Evolutionary conservation across 2,888 invertebrate genomes (phyloP).

Genomic region (Peribatodes rhomboidaria): DNA sequence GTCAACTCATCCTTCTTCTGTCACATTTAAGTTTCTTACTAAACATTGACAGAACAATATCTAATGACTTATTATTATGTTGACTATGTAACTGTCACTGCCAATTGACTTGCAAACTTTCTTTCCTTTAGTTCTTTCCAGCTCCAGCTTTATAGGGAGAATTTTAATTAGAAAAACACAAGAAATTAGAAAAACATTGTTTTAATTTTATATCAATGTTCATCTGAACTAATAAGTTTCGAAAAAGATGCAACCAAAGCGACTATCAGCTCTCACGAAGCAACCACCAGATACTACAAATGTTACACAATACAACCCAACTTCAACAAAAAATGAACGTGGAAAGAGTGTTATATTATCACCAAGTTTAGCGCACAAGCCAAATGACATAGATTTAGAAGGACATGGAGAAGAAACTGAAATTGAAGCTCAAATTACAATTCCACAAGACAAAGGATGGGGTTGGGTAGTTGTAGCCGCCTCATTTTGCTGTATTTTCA

Average conservation of each 20-base stretch:
- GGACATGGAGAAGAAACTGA: constrained; percentile 79
- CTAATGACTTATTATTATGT: too few species aligned
- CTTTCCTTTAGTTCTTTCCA: too few species aligned
- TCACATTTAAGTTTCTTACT: too few species aligned
- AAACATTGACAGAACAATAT: too few species aligned
- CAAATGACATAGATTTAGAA: constrained; percentile 59
- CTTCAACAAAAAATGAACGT: not conserved
- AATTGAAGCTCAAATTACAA: constrained; percentile 76
- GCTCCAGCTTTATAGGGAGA: too few species aligned
- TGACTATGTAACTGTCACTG: too few species aligned
- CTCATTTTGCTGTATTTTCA: constrained; percentile 64
- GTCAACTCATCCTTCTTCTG: too few species aligned
- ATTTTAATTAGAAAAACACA: too few species aligned
- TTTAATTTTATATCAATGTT: not conserved
- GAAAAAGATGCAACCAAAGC: constrained; percentile 18
- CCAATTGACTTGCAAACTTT: too few species aligned
- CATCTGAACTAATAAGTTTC: not conserved
- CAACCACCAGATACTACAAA: constrained; percentile 1
- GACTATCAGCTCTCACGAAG: too few species aligned
- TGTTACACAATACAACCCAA: not conserved
- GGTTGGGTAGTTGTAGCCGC: constrained; percentile 76
- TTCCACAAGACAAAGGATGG: constrained; percentile 78
- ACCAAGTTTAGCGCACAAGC: constrained; percentile 64
- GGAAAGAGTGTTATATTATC: constrained; percentile 60
- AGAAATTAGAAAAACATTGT: too few species aligned